Percentiles rank a stretch among this genome's conserved stretches.
Conservation (phyloP, 1,140 invertebrate species). For the Acromyrmex heyeri region DNA sequence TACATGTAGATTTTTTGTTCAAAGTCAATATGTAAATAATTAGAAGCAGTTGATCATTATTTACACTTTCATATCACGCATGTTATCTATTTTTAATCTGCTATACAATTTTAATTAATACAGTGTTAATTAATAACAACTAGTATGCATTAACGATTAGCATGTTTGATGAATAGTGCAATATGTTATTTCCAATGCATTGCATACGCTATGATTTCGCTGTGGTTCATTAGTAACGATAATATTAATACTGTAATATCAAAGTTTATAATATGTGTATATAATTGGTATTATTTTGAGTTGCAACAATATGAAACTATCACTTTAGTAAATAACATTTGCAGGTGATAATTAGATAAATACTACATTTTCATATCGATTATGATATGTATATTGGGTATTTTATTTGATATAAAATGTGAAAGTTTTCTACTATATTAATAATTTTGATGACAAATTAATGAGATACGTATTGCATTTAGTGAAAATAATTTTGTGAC, state of each 20-base stretch:
- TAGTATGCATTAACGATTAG: constrained; percentile 45
- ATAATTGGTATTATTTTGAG: constrained; percentile 37
- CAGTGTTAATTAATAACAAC: constrained; percentile 40
- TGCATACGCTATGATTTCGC: background rate
- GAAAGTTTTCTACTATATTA: background rate
- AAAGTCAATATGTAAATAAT: background rate
- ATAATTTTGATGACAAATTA: background rate
- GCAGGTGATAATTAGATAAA: constrained; percentile 15
- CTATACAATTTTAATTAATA: constrained; percentile 31
- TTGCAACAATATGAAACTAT: background rate
- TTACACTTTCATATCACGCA: background rate
- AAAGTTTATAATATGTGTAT: constrained; percentile 25
- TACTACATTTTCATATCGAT: constrained; percentile 10
- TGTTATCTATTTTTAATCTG: constrained; percentile 28
- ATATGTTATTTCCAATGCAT: constrained; percentile 35
- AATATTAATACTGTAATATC: constrained; percentile 48
- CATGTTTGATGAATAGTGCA: constrained; percentile 50
- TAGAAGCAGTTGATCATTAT: background rate
- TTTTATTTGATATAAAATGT: background rate
- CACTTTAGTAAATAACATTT: constrained; percentile 13
- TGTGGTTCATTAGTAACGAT: constrained; percentile 27
- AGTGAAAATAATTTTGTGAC: background rate
- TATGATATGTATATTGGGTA: background rate
- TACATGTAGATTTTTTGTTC: background rate
- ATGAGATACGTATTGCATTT: too few species aligned